Conservation (phyloP, 2,113 vertebrate species). For the Bungarus multicinctus region DNA sequence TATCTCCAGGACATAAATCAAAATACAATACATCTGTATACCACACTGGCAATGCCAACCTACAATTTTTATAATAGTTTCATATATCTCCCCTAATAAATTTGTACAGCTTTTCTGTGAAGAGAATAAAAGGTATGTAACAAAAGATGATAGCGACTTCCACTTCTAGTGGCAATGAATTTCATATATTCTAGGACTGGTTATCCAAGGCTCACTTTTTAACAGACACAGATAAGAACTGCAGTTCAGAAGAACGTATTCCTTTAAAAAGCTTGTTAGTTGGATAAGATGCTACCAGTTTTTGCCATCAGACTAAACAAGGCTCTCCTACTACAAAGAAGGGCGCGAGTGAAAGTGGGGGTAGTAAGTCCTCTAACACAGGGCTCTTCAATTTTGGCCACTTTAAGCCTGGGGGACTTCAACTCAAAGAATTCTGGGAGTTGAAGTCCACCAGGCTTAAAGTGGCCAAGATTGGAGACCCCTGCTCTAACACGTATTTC, state of each 20-base stretch:
- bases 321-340: background rate
- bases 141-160: background rate
- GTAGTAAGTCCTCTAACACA: background rate
- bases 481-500: background rate
- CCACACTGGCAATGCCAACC: background rate
- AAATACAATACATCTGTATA: background rate
- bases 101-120: background rate
- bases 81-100: background rate
- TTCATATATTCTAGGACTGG: background rate
- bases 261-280: background rate
- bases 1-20: background rate
- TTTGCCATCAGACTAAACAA: background rate
- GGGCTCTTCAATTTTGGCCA: too few relatives aligned
- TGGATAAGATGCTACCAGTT: background rate
- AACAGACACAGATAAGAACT: background rate
- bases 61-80: background rate
- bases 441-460: too few relatives aligned
- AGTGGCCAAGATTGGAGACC: too few relatives aligned
- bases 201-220: background rate
- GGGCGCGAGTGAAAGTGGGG: background rate
- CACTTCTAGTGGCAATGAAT: background rate
- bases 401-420: too few relatives aligned
- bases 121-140: background rate
- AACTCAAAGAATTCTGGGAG: too few relatives aligned
- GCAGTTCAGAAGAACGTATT: background rate